A percentile compares a stretch with the other conserved stretches of the same genome.
phyloP scores from a whole-genome alignment of 2,888 invertebrate species.

The Drosophila meridiana region DNA sequence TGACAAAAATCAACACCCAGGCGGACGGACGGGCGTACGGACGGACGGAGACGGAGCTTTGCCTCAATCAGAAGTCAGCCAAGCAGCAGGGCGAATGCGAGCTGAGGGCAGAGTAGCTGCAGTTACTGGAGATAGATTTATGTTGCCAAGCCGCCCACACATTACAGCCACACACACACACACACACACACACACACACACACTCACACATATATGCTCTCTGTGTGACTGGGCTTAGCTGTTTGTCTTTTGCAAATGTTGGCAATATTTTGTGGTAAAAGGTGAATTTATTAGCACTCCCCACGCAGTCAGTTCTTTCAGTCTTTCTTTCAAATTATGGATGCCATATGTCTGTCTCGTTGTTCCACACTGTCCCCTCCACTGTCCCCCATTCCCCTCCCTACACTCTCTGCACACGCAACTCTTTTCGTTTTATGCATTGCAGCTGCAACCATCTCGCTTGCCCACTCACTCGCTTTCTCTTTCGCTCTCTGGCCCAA shows the following conservation, averaged over 20 bases:
- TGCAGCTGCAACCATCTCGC: slow-evolving; percentile 1
- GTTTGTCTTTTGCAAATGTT: slow-evolving; percentile 78
- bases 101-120: not conserved
- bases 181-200: not conserved
- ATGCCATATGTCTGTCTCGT: slow-evolving; percentile 46
- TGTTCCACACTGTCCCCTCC: not conserved
- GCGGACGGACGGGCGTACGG: slow-evolving; percentile 3
- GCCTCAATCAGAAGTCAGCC: slow-evolving; percentile 54
- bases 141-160: slow-evolving; percentile 54
- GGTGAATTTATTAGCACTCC: slow-evolving; percentile 75
- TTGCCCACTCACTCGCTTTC: not conserved
- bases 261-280: slow-evolving; percentile 79
- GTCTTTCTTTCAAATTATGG: slow-evolving; percentile 56
- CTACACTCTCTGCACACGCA: not conserved
- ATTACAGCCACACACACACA: slow-evolving; percentile 5
- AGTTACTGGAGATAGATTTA: slow-evolving; percentile 59
- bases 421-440: slow-evolving; percentile 33
- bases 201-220: too few relatives aligned
- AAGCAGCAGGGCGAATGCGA: not conserved
- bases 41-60: slow-evolving; percentile 18
- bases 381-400: not conserved
- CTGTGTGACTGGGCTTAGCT: slow-evolving; percentile 36
- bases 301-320: slow-evolving; percentile 34
- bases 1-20: slow-evolving; percentile 76
- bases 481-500: slow-evolving; percentile 12